A percentile compares a stretch with the other conserved stretches of the same genome.
phyloP scores from a whole-genome alignment of 2,888 invertebrate genomes.

The Spodoptera exigua region DNA sequence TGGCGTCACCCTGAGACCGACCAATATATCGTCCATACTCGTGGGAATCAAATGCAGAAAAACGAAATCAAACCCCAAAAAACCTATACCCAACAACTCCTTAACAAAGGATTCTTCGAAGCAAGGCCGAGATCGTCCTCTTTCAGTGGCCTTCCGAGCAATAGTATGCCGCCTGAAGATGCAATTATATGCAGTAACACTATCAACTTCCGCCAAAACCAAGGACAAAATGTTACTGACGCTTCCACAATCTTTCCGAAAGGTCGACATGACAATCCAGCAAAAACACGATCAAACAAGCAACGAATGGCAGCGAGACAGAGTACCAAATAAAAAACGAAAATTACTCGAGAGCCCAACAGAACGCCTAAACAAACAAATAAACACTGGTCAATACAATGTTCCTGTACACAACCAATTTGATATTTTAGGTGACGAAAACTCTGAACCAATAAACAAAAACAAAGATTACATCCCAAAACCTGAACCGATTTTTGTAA shows the following conservation, averaged over 20 bases:
- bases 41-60: neutral
- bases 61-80: neutral
- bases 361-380: neutral
- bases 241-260: too few species aligned
- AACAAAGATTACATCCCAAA: neutral
- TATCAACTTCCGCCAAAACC: too few species aligned
- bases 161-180: neutral
- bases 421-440: neutral
- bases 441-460: too few species aligned
- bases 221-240: too few species aligned
- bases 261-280: neutral
- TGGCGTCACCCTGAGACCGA: slow-evolving; percentile 9
- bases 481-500: slow-evolving; percentile 4
- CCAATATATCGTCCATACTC: neutral
- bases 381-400: neutral
- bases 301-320: neutral
- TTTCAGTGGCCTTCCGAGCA: neutral
- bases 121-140: neutral
- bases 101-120: neutral
- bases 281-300: neutral
- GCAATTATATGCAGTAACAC: too few species aligned
- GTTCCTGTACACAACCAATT: neutral
- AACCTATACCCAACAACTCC: neutral
- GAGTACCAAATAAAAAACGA: neutral
- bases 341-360: neutral